Evolutionary conservation across 2,113 vertebrate species (phyloP).

Genomic region (Perccottus glenii): DNA sequence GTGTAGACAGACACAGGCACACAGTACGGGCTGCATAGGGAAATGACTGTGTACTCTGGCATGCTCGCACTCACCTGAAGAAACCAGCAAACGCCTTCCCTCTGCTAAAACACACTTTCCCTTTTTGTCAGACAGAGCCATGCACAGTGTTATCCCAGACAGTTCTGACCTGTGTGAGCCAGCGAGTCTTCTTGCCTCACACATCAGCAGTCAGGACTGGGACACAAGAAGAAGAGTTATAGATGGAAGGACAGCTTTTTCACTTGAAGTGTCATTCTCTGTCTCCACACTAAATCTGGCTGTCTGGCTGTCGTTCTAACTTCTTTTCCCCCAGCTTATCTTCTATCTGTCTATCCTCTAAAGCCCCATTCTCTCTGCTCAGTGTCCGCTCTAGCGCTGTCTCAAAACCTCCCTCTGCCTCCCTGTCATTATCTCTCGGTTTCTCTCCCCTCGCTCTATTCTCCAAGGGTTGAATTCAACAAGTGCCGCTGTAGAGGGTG

Average conservation of each 20-base stretch:
- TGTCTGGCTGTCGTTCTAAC: slow-evolving; percentile 46
- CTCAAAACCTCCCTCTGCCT: slow-evolving; percentile 70
- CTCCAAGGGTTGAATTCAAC: slow-evolving; percentile 78
- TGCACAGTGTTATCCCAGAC: slow-evolving; percentile 56
- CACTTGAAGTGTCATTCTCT: slow-evolving; percentile 66
- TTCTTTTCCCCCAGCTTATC: slow-evolving; percentile 47
- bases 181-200: slow-evolving; percentile 59
- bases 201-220: slow-evolving; percentile 43
- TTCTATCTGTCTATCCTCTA: slow-evolving; percentile 58
- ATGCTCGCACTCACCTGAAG: slow-evolving; percentile 68
- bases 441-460: slow-evolving; percentile 65
- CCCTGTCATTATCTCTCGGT: slow-evolving; percentile 70
- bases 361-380: slow-evolving; percentile 64
- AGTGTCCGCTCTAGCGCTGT: slow-evolving; percentile 58
- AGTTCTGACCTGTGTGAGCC: slow-evolving; percentile 72
- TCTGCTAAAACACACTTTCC: slow-evolving; percentile 32
- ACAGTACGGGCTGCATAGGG: slow-evolving; percentile 46
- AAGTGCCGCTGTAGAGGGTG: slow-evolving; percentile 76
- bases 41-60: slow-evolving; percentile 65
- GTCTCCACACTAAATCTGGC: slow-evolving; percentile 51
- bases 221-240: slow-evolving; percentile 57
- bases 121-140: slow-evolving; percentile 34
- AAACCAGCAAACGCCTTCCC: slow-evolving; percentile 52
- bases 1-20: slow-evolving; percentile 35
- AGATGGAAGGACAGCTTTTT: slow-evolving; percentile 59